A percentile compares a stretch with the other conserved stretches of the same genome.
Evolutionary conservation across 2,113 vertebrate genomes (phyloP).

Genomic region (Dromiciops gliroides): DNA sequence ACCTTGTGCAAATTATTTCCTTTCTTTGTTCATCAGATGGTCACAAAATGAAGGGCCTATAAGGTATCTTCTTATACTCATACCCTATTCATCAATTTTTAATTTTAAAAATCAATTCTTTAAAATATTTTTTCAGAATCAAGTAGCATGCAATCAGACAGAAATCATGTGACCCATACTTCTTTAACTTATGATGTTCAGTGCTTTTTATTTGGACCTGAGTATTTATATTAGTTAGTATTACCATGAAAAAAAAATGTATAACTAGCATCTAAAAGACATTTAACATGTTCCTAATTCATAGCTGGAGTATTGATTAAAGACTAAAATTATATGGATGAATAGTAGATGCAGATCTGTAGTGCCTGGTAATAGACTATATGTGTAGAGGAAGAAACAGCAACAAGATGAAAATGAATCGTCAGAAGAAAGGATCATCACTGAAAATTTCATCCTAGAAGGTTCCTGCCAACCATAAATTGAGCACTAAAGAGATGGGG

Average conservation of each 20-base stretch:
- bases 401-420: neutral
- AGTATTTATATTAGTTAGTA: neutral
- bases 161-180: neutral
- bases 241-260: neutral
- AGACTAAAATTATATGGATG: neutral
- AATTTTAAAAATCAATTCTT: neutral
- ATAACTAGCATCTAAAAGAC: neutral
- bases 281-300: neutral
- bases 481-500: neutral
- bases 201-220: neutral
- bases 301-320: neutral
- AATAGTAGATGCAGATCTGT: neutral
- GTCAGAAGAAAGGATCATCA: neutral
- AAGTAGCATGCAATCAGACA: neutral
- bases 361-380: neutral
- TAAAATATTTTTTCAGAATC: neutral
- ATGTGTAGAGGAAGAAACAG: neutral
- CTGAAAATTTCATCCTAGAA: neutral
- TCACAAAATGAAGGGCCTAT: neutral
- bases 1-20: neutral
- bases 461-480: neutral
- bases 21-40: neutral
- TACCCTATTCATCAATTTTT: neutral
- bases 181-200: neutral
- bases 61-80: neutral